Conservation (phyloP, 1,140 invertebrate species). For the Belonocnema kinseyi region DNA sequence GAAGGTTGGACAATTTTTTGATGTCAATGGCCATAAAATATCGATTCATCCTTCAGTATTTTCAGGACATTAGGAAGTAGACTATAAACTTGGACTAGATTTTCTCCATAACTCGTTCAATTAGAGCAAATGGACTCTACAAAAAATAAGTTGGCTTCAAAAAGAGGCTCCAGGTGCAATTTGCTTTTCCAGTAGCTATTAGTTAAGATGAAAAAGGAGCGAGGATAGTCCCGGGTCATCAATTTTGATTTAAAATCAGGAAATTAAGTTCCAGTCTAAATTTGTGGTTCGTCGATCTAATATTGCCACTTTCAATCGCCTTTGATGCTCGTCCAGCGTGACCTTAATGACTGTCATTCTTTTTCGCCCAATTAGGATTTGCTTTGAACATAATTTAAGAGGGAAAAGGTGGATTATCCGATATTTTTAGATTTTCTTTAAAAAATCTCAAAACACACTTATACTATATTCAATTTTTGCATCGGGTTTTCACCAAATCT, state of each 20-base stretch:
- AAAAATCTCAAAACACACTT: neutral
- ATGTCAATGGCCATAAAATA: no score
- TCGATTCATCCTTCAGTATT: no score
- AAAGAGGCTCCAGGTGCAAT: neutral
- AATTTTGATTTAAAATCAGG: constrained; percentile 33
- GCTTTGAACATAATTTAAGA: neutral
- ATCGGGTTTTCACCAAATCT: no score
- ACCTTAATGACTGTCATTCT: constrained; percentile 12
- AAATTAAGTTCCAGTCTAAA: constrained; percentile 44
- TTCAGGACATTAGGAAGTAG: no score
- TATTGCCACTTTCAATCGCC: constrained; percentile 21
- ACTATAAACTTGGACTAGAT: neutral
- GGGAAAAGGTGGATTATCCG: neutral
- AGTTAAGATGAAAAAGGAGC: neutral
- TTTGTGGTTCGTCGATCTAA: neutral
- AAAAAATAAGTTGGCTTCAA: neutral
- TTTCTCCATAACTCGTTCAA: neutral
- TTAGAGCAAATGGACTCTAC: neutral
- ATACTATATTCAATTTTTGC: no score
- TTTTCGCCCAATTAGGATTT: neutral
- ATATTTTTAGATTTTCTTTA: neutral
- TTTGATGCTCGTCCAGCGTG: neutral
- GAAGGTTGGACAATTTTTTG: no score
- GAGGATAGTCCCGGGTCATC: neutral
- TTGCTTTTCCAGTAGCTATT: constrained; percentile 3